Conservation (phyloP, 2,888 invertebrate species). For the Elegia similella region DNA sequence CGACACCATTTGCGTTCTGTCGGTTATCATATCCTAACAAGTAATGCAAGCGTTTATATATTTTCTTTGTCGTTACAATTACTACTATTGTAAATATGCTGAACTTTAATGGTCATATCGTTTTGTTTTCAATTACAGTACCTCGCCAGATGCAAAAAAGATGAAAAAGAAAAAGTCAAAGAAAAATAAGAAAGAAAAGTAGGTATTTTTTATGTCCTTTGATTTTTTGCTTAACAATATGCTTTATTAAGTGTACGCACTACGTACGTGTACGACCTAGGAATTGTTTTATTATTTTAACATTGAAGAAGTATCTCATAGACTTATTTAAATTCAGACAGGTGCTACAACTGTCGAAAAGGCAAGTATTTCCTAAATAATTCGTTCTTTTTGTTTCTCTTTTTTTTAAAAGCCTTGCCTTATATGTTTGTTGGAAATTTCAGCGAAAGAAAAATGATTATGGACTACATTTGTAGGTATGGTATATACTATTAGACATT, state of each 20-base stretch:
- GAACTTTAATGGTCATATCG: background rate
- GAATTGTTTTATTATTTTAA: conserved; percentile 24
- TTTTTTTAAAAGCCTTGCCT: conserved; percentile 17
- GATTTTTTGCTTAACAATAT: conserved; percentile 19
- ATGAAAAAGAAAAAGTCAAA: conserved; percentile 91
- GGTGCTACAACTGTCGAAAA: conserved; percentile 68
- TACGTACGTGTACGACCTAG: background rate
- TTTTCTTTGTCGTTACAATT: no score
- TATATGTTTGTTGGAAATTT: conserved; percentile 46
- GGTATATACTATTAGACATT: conserved; percentile 29
- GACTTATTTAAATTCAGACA: conserved; percentile 66
- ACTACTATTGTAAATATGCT: no score
- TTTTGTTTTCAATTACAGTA: conserved; percentile 71
- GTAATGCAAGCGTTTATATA: no score
- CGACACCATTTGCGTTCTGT: no score
- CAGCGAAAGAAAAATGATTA: conserved; percentile 74
- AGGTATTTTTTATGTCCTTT: conserved; percentile 48
- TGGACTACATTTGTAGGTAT: conserved; percentile 72
- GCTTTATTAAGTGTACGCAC: conserved; percentile 4
- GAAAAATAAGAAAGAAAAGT: conserved; percentile 88
- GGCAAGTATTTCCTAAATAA: conserved; percentile 57
- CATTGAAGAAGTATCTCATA: conserved; percentile 41
- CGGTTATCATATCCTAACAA: no score
- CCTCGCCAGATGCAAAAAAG: conserved; percentile 87
- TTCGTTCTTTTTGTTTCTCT: conserved; percentile 20